Base-by-base conservation (phyloP, 1,140 invertebrate species). In the Propsilocerus akamusi region DNA sequence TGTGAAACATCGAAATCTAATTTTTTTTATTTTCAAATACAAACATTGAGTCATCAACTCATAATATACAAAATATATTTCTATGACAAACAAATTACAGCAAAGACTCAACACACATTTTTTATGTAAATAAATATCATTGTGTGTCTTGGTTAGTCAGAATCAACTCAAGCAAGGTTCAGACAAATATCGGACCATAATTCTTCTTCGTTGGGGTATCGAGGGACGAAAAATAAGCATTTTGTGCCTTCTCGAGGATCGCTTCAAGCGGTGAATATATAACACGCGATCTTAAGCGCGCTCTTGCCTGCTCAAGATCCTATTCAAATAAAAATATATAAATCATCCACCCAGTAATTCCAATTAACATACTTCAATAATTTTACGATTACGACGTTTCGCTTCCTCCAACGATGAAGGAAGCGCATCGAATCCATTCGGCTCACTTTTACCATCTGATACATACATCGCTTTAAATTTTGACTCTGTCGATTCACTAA, bases 351-450 rank as follows among this genome's bases (percentile, higher is more conserved):
- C 22, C 8, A 17, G 34, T 17, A 7, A 20, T 17, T 14, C 34
- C 34, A 20, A 41, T 20, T 41, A 17, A 41, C 34, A 41, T 41
- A 41, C 34, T 41, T 41, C 34, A 17, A 41, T 41, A 41, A 41
- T 41, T 41, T 41, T 41, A 17, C 34, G 14, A 41, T 41, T 41
- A 5, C 34, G 14, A 8, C 22, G 17, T 17, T 20, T 20, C 14
- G 34, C 34, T 20, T 41, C 34, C 8, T 41, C 14, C 14, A 41
- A 20, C 22, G 34, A 20, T 20, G 12, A 17, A 4, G 34, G 34
- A 41, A 20, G 22, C 22, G 34, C 12, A 3, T 41, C 34, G 12
- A 41, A 17, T 17, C 7, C 14, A 17, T 41, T 41, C 5, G 34
- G 17, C 14, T 41, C 34, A 20, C 12, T 41, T 17, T 41, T 20